A percentile compares a stretch with the other conserved stretches of the same genome.
phyloP scores from a whole-genome alignment of 2,888 invertebrate genomes.

The Lasioglossum malachurum region DNA sequence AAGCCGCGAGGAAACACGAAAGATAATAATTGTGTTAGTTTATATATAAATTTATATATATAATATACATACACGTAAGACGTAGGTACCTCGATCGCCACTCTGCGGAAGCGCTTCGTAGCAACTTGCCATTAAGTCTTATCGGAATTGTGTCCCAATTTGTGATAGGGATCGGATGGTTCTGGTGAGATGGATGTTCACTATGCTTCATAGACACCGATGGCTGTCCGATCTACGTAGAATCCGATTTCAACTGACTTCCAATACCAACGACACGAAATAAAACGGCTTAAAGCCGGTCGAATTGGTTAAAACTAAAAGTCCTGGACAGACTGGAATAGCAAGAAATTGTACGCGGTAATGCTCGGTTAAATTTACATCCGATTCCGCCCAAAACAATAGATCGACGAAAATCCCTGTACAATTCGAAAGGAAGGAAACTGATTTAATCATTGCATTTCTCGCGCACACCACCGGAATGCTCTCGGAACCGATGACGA shows the following conservation, averaged over 20 bases:
- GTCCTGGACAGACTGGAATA: background rate
- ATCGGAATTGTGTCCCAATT: slow-evolving; percentile 55
- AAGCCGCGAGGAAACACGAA: background rate
- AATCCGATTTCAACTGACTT: slow-evolving; percentile 18
- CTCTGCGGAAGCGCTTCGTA: slow-evolving; percentile 50
- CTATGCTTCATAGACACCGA: background rate
- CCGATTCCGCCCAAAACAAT: no score
- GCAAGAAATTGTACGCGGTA: background rate
- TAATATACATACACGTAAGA: slow-evolving; percentile 21
- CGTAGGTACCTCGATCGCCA: slow-evolving; percentile 27
- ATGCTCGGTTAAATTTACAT: background rate
- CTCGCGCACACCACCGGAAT: slow-evolving; percentile 13
- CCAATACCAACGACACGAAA: slow-evolving; percentile 1
- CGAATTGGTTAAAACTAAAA: background rate
- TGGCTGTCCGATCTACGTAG: background rate
- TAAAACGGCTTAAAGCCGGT: background rate
- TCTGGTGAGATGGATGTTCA: background rate
- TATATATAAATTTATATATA: background rate
- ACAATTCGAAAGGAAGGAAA: background rate
- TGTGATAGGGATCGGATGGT: slow-evolving; percentile 49
- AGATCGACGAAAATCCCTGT: background rate
- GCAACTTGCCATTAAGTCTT: slow-evolving; percentile 56
- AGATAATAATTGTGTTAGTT: background rate
- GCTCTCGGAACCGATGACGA: background rate
- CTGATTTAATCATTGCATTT: slow-evolving; percentile 6